These are phyloP conservation scores for Cydia strobilella DNA, from an alignment of 1,140 invertebrate species.

Conservation along the genomic window DNA sequence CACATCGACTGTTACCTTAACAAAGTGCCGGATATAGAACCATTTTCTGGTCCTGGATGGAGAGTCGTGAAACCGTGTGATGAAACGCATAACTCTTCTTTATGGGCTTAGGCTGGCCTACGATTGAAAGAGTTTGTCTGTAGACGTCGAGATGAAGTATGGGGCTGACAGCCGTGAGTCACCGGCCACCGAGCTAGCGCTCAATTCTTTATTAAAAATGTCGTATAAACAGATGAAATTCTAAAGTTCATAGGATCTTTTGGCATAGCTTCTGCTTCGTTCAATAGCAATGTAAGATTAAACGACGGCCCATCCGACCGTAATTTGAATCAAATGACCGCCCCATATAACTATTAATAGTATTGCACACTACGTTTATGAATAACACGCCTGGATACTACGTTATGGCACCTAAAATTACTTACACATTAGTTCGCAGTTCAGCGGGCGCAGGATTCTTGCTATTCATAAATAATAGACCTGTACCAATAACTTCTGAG, in stretches of 20 bases:
- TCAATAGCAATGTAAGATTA: slow-evolving; percentile 69
- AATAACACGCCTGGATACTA: slow-evolving; percentile 14
- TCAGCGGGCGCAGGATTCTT: neutral
- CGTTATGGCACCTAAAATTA: slow-evolving; percentile 12
- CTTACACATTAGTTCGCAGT: neutral
- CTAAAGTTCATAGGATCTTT: neutral
- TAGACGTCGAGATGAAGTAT: slow-evolving; percentile 47
- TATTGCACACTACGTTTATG: slow-evolving; percentile 40
- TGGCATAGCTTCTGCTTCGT: slow-evolving; percentile 41
- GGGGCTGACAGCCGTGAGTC: slow-evolving; percentile 59
- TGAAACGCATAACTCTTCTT: slow-evolving; percentile 19
- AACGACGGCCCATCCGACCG: slow-evolving; percentile 63
- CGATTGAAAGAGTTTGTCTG: slow-evolving; percentile 22
- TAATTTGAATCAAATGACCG: slow-evolving; percentile 68
- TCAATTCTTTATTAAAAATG: neutral
- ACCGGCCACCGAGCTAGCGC: slow-evolving; percentile 54
- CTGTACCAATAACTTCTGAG: no score
- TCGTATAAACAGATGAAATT: neutral
- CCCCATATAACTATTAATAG: slow-evolving; percentile 52
- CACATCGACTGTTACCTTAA: slow-evolving; percentile 5
- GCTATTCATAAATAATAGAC: neutral
- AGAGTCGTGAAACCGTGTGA: neutral
- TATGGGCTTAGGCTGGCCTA: slow-evolving; percentile 9
- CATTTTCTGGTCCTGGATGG: neutral
- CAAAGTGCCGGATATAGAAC: slow-evolving; percentile 13